phyloP scores from a whole-genome alignment of 2,113 vertebrate genomes.

The Erinaceus europaeus region DNA sequence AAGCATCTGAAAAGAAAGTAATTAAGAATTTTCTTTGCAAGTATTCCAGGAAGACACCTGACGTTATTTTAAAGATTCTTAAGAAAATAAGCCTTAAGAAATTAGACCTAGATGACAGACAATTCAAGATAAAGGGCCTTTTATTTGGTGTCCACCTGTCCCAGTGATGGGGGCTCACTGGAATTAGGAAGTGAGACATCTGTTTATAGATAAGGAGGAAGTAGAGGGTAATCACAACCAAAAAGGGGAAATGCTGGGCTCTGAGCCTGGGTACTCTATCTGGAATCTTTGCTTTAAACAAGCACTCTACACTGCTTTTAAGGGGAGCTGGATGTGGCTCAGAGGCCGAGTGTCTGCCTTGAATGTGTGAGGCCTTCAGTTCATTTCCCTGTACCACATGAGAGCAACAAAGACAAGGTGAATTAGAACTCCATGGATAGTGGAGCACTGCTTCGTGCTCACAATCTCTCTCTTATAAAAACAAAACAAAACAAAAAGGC shows the following conservation, averaged over 20 bases:
- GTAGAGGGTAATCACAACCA: background rate
- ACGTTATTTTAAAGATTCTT: constrained; percentile 19
- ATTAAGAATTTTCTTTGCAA: constrained; percentile 48
- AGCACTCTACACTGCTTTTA: background rate
- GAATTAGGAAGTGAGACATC: too few relatives aligned
- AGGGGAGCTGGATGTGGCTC: too few relatives aligned
- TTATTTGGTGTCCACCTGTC: background rate
- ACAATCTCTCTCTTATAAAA: too few relatives aligned
- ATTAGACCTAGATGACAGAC: background rate
- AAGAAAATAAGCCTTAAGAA: constrained; percentile 22
- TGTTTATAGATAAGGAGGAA: background rate
- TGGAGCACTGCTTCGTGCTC: too few relatives aligned
- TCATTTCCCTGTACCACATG: too few relatives aligned
- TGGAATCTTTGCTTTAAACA: background rate
- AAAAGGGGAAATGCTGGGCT: background rate
- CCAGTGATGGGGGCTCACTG: too few relatives aligned
- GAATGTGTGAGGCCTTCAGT: too few relatives aligned
- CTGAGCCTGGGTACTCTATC: background rate
- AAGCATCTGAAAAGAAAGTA: constrained; percentile 15
- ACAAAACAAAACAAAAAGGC: too few relatives aligned
- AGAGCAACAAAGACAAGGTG: too few relatives aligned
- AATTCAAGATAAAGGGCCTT: background rate
- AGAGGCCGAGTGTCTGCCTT: too few relatives aligned
- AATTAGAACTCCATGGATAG: too few relatives aligned
- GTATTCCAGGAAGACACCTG: background rate